Evolutionary conservation across 1,140 invertebrate genomes (phyloP), one percentile per base, ranked within the genome.

Genomic region (Diprion similis): DNA sequence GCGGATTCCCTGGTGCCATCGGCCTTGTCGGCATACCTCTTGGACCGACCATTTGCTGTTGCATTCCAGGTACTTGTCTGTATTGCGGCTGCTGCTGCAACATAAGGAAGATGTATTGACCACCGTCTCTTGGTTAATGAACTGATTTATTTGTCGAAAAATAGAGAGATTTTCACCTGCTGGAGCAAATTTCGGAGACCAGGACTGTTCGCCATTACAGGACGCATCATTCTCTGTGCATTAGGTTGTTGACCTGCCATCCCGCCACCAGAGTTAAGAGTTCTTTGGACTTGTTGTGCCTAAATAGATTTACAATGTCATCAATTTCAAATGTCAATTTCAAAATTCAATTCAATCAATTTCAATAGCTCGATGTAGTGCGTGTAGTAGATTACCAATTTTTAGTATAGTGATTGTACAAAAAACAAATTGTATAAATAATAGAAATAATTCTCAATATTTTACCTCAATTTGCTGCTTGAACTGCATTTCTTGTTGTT

Each of bases 401-500:
- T 13, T 70, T 13, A 59, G 11, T 17, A 59, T 8, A 74, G 37
- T 79, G 79, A 37, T 17, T 59, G 51, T 13, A 59, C 6, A 9
- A 17, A 15, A 13, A 73, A 67, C n/a, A 45, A 65, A 2, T 15
- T 17, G 19, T 71, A 46, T 64, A 68, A 19, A 68, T n/a, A 59
- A 37, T 11, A 19, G 13, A 66, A 72, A 46, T 74, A 80, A 73
- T 73, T 68, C 73, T 71, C 76, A 17, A 71, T 75, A 70, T 83
- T 85, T 83, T 79, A 91, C 93, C 88, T 94, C 93, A 11, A 94
- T 80, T 78, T 93, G 92, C 78, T 93, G 92, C 81, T 93, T 93
- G 76, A 92, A 94, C 75, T 95, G 93, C 86, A 91, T 89, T 81
- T 95, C 94, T 80, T 94, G 93, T 78, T 94, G 93, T 78, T 95